Base-by-base conservation (phyloP, 2,888 invertebrate genomes). In the Synergus japonicus region DNA sequence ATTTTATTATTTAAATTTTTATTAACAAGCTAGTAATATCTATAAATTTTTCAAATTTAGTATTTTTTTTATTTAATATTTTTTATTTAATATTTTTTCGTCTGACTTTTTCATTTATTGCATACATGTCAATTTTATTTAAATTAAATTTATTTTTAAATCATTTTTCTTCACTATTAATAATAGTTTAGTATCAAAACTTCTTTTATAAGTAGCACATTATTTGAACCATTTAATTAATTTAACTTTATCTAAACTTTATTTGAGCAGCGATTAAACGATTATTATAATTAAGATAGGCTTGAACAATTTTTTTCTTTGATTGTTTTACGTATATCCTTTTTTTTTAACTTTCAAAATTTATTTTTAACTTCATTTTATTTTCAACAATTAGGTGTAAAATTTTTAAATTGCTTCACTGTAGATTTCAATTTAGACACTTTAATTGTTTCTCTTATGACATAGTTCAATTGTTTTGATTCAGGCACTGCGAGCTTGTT, bases 1-100 rank as follows among this genome's bases (percentile, higher is more conserved):
- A 87, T 84, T 92, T 76, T 65, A 78, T 80, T 76, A 66, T 43
- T 58, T 64, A n/a, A 43, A 9, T 63, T 37, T 41, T 65, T n/a
- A 65, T 29, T 65, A 41, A 5, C n/a, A 15, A 58, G 46, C 65
- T 9, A 63, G 9, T 5, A 29, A 41, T 77, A 9, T 37, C 0
- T 77, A 63, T 37, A 29, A 13, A 7, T 15, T 41, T 37, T 4
- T 29, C 37, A 7, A 46, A 60, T 77, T 78, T 44, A 37, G 37
- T 37, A 37, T 7, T 37, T 37, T 37, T 37, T 37, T 37, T n/a
- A n/a, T n/a, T n/a, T n/a, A n/a, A n/a, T n/a, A n/a, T n/a, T 37
- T 15, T 49, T 58, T 60, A 60, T 73, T 41, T 60, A 60, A 22
- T 22, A 60, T 4, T 60, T 4, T 22, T 60, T 7, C 18, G 0